These are phyloP conservation scores for Pandion haliaetus DNA, from an alignment of 2,113 vertebrate genomes.

Conservation along the genomic window DNA sequence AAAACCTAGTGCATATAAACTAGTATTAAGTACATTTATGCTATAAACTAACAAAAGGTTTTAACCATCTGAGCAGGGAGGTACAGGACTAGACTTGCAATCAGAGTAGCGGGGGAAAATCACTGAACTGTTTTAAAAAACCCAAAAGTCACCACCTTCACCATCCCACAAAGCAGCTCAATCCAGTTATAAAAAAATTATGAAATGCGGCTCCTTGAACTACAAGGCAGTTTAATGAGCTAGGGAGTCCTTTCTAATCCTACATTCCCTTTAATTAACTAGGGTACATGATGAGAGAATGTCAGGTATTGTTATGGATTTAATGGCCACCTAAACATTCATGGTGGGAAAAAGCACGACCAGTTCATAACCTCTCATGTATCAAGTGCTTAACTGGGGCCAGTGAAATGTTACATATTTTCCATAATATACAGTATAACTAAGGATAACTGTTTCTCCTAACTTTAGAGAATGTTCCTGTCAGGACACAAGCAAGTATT, in stretches of 20 bases:
- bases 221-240: not conserved
- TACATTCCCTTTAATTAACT: not conserved
- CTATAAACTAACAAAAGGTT: not conserved
- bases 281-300: not conserved
- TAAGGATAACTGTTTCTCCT: not conserved
- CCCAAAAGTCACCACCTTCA: accelerated
- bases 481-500: not conserved
- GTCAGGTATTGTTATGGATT: not conserved
- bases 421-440: not conserved
- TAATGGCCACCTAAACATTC: not conserved
- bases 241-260: not conserved
- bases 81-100: not conserved
- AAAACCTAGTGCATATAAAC: not conserved
- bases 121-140: too few relatives aligned
- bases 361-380: not conserved
- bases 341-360: not conserved
- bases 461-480: not conserved
- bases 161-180: not conserved
- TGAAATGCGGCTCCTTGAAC: not conserved
- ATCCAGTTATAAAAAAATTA: not conserved
- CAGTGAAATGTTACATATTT: not conserved
- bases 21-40: not conserved
- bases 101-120: not conserved
- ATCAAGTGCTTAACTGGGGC: not conserved
- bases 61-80: not conserved